phyloP scores from a whole-genome alignment of 2,888 invertebrate genomes.

The Cheilosia soror region DNA sequence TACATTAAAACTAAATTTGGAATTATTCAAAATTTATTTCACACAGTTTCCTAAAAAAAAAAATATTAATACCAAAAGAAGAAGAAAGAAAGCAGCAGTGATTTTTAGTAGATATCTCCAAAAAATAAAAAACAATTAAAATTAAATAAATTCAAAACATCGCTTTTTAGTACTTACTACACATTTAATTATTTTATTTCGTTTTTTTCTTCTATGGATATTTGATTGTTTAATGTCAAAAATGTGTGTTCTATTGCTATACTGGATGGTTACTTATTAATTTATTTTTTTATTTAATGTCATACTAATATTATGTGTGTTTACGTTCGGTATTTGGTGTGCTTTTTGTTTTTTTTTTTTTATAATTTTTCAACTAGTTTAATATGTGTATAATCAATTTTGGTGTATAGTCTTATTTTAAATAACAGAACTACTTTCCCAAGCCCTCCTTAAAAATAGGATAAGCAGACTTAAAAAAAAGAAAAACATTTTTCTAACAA shows the following conservation, averaged over 20 bases:
- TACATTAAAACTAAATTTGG: conserved; percentile 50
- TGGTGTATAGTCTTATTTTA: conserved; percentile 11
- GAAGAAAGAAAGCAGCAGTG: conserved; percentile 76
- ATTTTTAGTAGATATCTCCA: conserved; percentile 77
- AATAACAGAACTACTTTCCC: background rate
- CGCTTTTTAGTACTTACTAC: conserved; percentile 33
- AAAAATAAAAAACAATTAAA: conserved; percentile 42
- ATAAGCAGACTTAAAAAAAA: background rate
- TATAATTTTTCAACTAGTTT: background rate
- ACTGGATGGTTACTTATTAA: conserved; percentile 13
- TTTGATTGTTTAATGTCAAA: conserved; percentile 73
- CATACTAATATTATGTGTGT: conserved; percentile 18
- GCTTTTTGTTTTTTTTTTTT: background rate
- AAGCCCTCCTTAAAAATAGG: background rate
- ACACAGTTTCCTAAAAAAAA: conserved; percentile 12
- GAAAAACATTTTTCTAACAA: background rate
- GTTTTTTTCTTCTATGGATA: conserved; percentile 32
- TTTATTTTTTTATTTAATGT: conserved; percentile 25
- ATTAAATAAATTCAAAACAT: conserved; percentile 12
- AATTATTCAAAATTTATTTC: conserved; percentile 45
- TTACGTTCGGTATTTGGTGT: conserved; percentile 46
- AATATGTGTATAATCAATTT: background rate
- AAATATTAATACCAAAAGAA: conserved; percentile 12
- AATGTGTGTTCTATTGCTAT: conserved; percentile 49
- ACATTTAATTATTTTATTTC: conserved; percentile 11